Percentiles rank a stretch among this genome's conserved stretches.
Conservation (phyloP, 2,888 invertebrate genomes). For the Megaustenia siamemsis region DNA sequence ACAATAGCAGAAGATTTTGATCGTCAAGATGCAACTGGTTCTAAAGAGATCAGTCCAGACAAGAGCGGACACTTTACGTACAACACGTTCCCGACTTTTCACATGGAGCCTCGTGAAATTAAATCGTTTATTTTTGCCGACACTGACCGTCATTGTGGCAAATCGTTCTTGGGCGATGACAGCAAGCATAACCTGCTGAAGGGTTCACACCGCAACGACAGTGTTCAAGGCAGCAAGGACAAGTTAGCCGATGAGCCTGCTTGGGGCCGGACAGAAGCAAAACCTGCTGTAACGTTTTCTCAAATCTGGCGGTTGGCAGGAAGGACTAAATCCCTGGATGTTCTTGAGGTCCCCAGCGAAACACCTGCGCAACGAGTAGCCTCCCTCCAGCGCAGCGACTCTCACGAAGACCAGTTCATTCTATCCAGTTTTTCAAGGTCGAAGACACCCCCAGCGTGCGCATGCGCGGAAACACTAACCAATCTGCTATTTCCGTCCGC, state of each 20-base stretch:
- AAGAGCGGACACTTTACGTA: conserved; percentile 12
- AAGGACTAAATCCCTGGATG: background rate
- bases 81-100: background rate
- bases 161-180: background rate
- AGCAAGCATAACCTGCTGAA: background rate
- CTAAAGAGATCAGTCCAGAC: background rate
- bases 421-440: background rate
- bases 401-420: background rate
- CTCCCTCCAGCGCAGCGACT: background rate
- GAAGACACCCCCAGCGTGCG: background rate
- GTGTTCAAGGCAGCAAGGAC: conserved; percentile 6
- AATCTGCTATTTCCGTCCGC: background rate
- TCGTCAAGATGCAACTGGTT: background rate
- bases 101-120: background rate
- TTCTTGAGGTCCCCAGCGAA: background rate
- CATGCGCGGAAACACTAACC: background rate
- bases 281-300: background rate
- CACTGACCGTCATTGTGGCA: background rate
- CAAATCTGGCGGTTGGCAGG: background rate
- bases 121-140: conserved; percentile 16
- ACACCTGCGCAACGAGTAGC: background rate
- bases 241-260: background rate
- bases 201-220: background rate
- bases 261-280: conserved; percentile 14
- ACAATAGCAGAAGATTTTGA: conserved; percentile 30